Evolutionary conservation across 2,797 vertebrate genomes (phyloP).

Genomic region (Silurus lanzhouensis): DNA sequence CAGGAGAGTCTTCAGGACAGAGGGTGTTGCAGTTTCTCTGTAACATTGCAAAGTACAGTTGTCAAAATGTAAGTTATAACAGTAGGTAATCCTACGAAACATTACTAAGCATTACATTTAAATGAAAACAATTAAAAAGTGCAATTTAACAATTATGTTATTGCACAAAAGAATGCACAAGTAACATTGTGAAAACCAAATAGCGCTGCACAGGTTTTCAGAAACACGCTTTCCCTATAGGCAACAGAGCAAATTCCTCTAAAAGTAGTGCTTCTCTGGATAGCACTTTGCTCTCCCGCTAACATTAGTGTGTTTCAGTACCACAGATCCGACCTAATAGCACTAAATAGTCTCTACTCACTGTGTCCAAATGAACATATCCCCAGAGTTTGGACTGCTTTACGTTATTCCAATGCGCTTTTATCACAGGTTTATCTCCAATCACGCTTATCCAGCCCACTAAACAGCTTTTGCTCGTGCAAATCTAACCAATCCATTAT

Average conservation of each 20-base stretch:
- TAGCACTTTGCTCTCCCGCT: not conserved
- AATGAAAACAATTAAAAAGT: not conserved
- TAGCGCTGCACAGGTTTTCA: no score
- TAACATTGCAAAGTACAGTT: not conserved
- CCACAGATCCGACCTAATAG: conserved; percentile 14
- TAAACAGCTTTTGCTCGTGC: conserved; percentile 26
- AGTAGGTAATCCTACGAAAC: not conserved
- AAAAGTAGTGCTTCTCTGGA: not conserved
- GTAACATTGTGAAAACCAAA: not conserved
- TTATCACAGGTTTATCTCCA: conserved; percentile 15
- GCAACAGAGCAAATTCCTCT: conserved; percentile 2
- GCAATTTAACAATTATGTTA: not conserved
- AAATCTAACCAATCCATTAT: conserved; percentile 43
- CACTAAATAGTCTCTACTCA: conserved; percentile 44
- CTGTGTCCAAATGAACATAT: conserved; percentile 44
- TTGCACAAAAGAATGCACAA: not conserved
- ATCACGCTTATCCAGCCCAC: conserved; percentile 18
- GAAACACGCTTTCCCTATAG: not conserved
- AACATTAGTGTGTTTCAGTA: not conserved
- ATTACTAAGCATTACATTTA: not conserved
- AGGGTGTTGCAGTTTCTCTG: not conserved
- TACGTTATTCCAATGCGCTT: not conserved
- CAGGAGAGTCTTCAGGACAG: not conserved
- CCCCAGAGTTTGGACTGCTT: conserved; percentile 26
- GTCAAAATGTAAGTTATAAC: not conserved